phyloP scores from a whole-genome alignment of 2,888 invertebrate species.

The Nemotelus pantherinus region DNA sequence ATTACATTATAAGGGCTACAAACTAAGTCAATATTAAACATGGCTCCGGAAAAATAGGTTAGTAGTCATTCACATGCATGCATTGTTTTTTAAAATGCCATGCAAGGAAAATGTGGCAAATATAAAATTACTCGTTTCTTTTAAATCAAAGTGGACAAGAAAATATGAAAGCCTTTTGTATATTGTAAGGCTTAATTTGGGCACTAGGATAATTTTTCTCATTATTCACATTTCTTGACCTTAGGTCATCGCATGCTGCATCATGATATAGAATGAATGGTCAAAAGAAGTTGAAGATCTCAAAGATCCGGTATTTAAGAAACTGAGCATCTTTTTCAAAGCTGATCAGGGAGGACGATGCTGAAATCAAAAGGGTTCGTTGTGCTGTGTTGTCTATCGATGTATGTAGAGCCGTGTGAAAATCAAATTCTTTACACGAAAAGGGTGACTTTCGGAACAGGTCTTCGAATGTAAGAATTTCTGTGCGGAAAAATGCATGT shows the following conservation, averaged over 20 bases:
- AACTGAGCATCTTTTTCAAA: slow-evolving; percentile 38
- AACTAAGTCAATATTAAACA: no score
- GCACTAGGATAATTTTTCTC: slow-evolving; percentile 44
- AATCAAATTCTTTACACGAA: background rate
- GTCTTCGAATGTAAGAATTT: background rate
- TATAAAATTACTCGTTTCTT: no score
- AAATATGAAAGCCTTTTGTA: background rate
- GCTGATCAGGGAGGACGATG: background rate
- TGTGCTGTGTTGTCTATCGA: background rate
- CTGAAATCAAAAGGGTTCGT: background rate
- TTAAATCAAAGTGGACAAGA: no score
- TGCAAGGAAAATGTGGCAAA: no score
- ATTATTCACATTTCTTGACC: slow-evolving; percentile 45
- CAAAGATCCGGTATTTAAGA: slow-evolving; percentile 20
- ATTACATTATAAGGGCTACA: no score
- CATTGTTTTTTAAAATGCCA: no score
- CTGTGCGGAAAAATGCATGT: background rate
- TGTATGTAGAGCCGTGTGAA: background rate
- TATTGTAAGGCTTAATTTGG: background rate
- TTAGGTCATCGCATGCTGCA: slow-evolving; percentile 28
- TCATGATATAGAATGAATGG: background rate
- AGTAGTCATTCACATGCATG: no score
- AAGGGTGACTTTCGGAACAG: background rate
- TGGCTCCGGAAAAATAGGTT: no score
- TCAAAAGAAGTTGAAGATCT: background rate